Conservation (phyloP, 2,797 vertebrate species). For the Pagetopsis macropterus region DNA sequence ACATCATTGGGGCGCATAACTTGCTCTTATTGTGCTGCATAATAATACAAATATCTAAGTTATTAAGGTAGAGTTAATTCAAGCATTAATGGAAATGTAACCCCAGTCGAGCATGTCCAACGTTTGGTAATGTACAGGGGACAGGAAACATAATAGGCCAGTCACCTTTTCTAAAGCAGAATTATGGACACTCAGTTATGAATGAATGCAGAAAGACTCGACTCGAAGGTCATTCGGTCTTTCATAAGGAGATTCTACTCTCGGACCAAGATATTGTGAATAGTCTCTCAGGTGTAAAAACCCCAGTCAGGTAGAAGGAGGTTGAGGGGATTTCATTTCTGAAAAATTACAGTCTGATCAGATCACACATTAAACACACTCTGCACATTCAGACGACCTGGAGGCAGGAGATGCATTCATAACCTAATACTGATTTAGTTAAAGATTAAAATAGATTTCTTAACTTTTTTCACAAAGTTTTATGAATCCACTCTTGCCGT, state of each 20-base stretch:
- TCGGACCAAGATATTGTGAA: conserved; percentile 39
- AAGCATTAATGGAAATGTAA: conserved; percentile 46
- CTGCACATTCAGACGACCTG: conserved; percentile 36
- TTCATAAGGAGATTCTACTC: conserved; percentile 41
- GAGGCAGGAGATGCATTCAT: conserved; percentile 30
- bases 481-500: neutral
- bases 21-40: conserved; percentile 28
- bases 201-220: conserved; percentile 9
- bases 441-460: conserved; percentile 61
- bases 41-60: conserved; percentile 36
- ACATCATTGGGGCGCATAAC: conserved; percentile 42
- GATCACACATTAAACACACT: conserved; percentile 43
- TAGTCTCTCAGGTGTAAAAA: conserved; percentile 37
- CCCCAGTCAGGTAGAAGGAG: conserved; percentile 15
- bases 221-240: conserved; percentile 43
- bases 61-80: conserved; percentile 60
- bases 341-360: conserved; percentile 45
- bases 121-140: neutral
- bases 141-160: conserved; percentile 16
- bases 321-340: conserved; percentile 54
- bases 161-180: conserved; percentile 13
- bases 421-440: conserved; percentile 28
- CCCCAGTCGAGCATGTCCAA: conserved; percentile 12
- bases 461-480: conserved; percentile 36
- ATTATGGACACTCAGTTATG: conserved; percentile 21